A percentile compares a stretch with the other conserved stretches of the same genome.
These are phyloP conservation scores for Acrossocheilus fasciatus DNA, from an alignment of 2,797 vertebrate species.

Conservation along the genomic window DNA sequence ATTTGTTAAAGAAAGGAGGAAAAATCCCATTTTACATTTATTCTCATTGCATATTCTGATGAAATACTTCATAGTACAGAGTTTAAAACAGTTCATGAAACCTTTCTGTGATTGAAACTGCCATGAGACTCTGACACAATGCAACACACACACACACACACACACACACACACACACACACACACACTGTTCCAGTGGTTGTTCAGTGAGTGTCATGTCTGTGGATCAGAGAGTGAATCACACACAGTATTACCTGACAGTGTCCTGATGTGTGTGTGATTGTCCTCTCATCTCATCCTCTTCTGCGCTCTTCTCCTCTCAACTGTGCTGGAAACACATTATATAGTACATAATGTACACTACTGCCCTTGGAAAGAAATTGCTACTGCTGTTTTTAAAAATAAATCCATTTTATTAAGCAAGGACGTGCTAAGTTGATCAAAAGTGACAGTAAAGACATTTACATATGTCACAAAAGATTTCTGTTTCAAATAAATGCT, in stretches of 20 bases:
- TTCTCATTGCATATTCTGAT: background rate
- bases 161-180: background rate
- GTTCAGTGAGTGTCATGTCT: background rate
- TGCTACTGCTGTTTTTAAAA: background rate
- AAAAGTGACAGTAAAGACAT: background rate
- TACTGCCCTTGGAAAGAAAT: background rate
- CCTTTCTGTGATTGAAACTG: background rate
- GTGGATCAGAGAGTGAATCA: constrained; percentile 5
- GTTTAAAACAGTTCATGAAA: background rate
- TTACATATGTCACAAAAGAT: background rate
- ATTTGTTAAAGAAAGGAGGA: background rate
- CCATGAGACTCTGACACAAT: background rate
- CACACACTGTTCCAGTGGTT: background rate
- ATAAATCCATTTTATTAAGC: background rate
- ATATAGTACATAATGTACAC: background rate
- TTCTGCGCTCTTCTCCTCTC: background rate
- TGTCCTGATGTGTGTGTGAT: background rate
- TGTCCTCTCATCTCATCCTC: constrained; percentile 8
- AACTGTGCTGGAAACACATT: background rate
- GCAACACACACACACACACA: background rate
- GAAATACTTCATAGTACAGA: background rate
- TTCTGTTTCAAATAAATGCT: background rate
- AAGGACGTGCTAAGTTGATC: background rate
- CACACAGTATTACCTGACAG: constrained; percentile 5
- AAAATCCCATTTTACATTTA: background rate